A percentile compares a stretch with the other conserved stretches of the same genome.
These are phyloP conservation scores for Catostomus latipinnis DNA, from an alignment of 2,797 vertebrate genomes.

Conservation along the genomic window DNA sequence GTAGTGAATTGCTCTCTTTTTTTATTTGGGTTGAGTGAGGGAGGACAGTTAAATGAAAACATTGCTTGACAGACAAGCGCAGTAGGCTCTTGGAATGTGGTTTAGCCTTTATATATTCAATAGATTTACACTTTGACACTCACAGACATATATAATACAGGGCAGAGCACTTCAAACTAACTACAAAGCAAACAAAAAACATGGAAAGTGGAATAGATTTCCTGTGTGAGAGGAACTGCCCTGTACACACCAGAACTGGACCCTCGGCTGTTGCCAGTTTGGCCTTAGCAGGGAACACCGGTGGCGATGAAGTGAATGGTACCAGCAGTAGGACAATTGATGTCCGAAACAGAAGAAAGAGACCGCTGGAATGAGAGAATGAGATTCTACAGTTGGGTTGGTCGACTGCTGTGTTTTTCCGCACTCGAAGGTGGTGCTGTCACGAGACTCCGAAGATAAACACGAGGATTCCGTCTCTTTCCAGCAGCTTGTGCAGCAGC, in stretches of 20 bases:
- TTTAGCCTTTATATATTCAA: constrained; percentile 42
- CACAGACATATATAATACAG: constrained; percentile 40
- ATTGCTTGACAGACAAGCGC: constrained; percentile 42
- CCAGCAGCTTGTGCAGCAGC: constrained; percentile 56
- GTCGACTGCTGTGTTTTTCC: constrained; percentile 71
- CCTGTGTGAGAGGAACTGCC: constrained; percentile 29
- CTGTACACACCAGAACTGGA: constrained; percentile 18
- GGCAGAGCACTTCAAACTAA: constrained; percentile 30
- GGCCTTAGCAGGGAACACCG: constrained; percentile 8
- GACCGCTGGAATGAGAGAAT: background rate
- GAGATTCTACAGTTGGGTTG: constrained; percentile 75
- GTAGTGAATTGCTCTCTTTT: constrained; percentile 27
- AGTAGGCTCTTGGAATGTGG: constrained; percentile 28
- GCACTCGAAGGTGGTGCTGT: constrained; percentile 63
- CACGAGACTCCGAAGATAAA: constrained; percentile 78
- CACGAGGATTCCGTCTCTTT: constrained; percentile 79
- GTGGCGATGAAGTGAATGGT: background rate
- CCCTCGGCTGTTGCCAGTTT: constrained; percentile 17
- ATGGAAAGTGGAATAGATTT: constrained; percentile 27
- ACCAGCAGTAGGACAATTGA: constrained; percentile 15
- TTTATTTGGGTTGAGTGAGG: constrained; percentile 3
- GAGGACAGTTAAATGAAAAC: constrained; percentile 37
- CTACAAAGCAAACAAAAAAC: constrained; percentile 6
- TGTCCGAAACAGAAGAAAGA: constrained; percentile 10
- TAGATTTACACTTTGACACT: constrained; percentile 46